These are phyloP conservation scores for Mesorhabditis spiculigera DNA, from an alignment of 2,888 invertebrate species.

Conservation along the genomic window DNA sequence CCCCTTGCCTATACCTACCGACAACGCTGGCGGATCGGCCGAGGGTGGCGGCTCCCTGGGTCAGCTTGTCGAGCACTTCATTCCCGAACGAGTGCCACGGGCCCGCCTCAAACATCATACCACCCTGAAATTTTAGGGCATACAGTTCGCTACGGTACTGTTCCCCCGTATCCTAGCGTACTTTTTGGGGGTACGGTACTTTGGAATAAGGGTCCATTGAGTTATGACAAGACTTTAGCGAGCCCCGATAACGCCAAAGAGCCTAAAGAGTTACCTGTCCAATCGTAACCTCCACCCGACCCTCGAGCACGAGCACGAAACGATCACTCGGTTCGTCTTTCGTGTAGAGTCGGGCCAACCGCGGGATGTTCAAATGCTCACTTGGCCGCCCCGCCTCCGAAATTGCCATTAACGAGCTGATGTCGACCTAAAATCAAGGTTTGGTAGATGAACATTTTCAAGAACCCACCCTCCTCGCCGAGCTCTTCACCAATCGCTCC, in stretches of 20 bases:
- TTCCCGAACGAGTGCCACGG: slow-evolving; percentile 90
- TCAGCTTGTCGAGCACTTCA: slow-evolving; percentile 49
- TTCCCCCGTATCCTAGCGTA: neutral
- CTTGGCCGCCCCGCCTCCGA: slow-evolving; percentile 14
- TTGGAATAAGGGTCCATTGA: too few relatives aligned
- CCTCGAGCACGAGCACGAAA: slow-evolving; percentile 90
- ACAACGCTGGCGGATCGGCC: slow-evolving; percentile 33
- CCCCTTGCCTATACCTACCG: slow-evolving; percentile 17
- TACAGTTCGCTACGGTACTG: neutral
- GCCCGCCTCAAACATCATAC: slow-evolving; percentile 87
- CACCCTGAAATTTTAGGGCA: slow-evolving; percentile 55
- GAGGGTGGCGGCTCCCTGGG: slow-evolving; percentile 30
- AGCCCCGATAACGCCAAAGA: too few relatives aligned
- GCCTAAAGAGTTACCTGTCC: slow-evolving; percentile 63
- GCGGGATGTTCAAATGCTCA: slow-evolving; percentile 31
- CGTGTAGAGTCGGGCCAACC: slow-evolving; percentile 58
- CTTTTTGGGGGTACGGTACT: too few relatives aligned
- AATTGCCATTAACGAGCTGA: slow-evolving; percentile 46
- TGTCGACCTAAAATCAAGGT: slow-evolving; percentile 31
- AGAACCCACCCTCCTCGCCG: slow-evolving; percentile 26
- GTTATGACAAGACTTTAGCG: too few relatives aligned
- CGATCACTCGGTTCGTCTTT: slow-evolving; percentile 68
- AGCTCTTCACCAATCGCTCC: slow-evolving; percentile 35
- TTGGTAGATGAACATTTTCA: neutral
- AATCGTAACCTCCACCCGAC: slow-evolving; percentile 74